A percentile compares a stretch with the other conserved stretches of the same genome.
These are phyloP conservation scores for Craseonycteris thonglongyai DNA, from an alignment of 2,113 vertebrate genomes.

Conservation along the genomic window DNA sequence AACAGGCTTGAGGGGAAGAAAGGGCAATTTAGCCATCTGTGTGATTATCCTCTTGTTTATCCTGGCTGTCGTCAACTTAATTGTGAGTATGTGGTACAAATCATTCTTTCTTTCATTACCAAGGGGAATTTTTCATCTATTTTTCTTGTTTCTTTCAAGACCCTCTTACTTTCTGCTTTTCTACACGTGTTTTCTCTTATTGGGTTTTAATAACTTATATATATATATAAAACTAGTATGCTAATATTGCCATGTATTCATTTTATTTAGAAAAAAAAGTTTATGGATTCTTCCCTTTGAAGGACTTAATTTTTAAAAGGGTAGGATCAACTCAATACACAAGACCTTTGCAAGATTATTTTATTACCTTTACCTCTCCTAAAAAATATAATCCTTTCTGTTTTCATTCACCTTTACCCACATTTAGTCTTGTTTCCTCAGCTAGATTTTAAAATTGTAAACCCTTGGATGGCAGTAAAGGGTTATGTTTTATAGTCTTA, in stretches of 20 bases:
- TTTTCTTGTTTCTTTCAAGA: background rate
- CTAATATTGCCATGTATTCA: background rate
- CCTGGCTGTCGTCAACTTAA: slow-evolving; percentile 94
- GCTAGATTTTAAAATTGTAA: background rate
- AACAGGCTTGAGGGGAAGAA: slow-evolving; percentile 94
- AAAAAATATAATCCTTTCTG: background rate
- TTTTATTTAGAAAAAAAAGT: background rate
- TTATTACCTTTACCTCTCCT: background rate
- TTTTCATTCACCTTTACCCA: background rate
- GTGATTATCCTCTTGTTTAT: slow-evolving; percentile 95
- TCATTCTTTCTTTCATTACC: background rate
- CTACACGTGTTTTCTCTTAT: background rate
- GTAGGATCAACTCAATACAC: background rate
- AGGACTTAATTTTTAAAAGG: background rate
- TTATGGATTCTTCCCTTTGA: background rate
- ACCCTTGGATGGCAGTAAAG: background rate
- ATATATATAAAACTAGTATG: background rate
- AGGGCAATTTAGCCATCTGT: slow-evolving; percentile 95
- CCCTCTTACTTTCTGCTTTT: background rate
- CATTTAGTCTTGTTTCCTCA: background rate
- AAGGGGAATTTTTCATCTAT: background rate
- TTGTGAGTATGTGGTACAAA: slow-evolving; percentile 83
- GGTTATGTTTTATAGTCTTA: background rate
- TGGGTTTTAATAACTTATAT: background rate
- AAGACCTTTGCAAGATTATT: background rate